Evolutionary conservation across 2,113 vertebrate species (phyloP).

Genomic region (Athene cunicularia): DNA sequence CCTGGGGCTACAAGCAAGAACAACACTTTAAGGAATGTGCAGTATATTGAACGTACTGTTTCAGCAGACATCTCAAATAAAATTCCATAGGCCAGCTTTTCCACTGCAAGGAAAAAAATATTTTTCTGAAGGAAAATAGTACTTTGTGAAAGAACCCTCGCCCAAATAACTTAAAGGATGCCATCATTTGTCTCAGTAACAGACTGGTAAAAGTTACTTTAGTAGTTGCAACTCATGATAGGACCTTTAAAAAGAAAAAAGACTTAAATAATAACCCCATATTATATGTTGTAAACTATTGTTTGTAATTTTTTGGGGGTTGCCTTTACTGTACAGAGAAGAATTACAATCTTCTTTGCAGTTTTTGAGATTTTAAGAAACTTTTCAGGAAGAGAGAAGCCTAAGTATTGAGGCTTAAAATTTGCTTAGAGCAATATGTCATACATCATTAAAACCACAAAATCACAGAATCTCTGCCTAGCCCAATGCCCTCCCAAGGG

Average conservation of each 20-base stretch:
- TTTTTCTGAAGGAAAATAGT: background rate
- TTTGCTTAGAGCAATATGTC: background rate
- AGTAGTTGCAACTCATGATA: background rate
- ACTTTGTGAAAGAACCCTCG: background rate
- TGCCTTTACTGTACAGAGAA: background rate
- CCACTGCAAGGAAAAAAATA: background rate
- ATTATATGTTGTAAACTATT: background rate
- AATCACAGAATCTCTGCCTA: background rate
- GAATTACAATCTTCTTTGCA: background rate
- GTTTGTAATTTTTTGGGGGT: background rate
- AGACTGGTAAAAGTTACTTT: background rate
- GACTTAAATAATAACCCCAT: background rate
- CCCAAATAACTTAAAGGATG: background rate
- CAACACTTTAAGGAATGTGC: slow-evolving; percentile 1
- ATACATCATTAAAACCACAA: background rate
- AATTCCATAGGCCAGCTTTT: slow-evolving; percentile 3
- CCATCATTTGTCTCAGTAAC: background rate
- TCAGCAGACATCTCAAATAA: slow-evolving; percentile 5
- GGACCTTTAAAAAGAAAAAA: background rate
- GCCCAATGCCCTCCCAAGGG: background rate
- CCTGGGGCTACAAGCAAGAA: background rate
- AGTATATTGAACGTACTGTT: background rate
- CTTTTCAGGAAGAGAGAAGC: background rate
- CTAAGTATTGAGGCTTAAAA: background rate
- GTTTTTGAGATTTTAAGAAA: background rate